Evolutionary conservation across 2,113 vertebrate species (phyloP), one percentile per base, ranked within the genome.

Genomic region (Anarhynchus alexandrinus): DNA sequence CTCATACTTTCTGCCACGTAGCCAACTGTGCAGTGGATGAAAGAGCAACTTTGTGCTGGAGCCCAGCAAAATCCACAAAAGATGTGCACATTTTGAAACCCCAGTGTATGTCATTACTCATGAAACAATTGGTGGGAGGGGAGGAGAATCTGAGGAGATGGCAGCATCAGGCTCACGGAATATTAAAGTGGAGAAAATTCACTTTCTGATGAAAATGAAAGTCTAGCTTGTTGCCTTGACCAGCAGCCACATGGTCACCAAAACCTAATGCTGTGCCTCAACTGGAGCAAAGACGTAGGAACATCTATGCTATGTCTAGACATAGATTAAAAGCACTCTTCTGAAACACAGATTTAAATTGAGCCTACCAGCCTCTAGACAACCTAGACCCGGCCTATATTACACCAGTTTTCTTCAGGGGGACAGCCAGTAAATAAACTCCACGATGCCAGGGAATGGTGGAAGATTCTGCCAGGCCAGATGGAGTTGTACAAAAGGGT

Each of bases 241-340:
- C 30, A 78, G 51, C 36, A 74, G 54, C 26, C 22, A 43, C 45
- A 34, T 0, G 1, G 27, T 40, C 38, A 74, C 27, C 40, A 65
- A 61, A 92, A 93, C n/a, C 14, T 16, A 65, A 69, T 1, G 1
- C 6, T 10, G 23, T 15, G 10, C 16, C 74, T 77, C 5, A 15
- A 32, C 26, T 40, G 55, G 10, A 82, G 29, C 2, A 3, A 51
- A 79, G 52, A n/a, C 0, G 0, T 11, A 47, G 38, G 20, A 82
- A 85, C 0, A 2, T 5, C n/a, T 59, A 20, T 1, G 2, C 8
- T 49, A 21, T 3, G 0, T 52, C 49, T 21, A 73, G 43, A n/a
- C 5, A 15, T 4, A 81, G 19, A 72, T 62, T 57, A 62, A 52
- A 49, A 83, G 16, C 10, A 14, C 40, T 54, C 7, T 36, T 51